Percentiles rank a stretch among this genome's conserved stretches.
These are phyloP conservation scores for Bursaphelenchus mucronatus DNA, from an alignment of 1,140 invertebrate genomes.

Conservation along the genomic window DNA sequence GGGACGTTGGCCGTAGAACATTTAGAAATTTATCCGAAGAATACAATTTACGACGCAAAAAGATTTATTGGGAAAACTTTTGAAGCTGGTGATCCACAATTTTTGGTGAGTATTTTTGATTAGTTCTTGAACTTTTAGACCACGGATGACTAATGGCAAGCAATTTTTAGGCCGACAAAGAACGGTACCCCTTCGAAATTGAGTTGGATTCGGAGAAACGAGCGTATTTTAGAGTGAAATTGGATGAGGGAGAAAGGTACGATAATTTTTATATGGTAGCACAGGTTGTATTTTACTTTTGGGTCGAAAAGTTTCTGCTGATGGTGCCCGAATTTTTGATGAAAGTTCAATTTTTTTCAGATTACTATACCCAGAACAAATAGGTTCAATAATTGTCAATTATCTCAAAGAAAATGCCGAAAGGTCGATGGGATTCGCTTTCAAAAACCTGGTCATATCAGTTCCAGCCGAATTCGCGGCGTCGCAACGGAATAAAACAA, in stretches of 20 bases:
- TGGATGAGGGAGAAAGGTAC: conserved; percentile 23
- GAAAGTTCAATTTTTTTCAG: conserved; percentile 27
- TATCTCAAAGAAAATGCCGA: conserved; percentile 51
- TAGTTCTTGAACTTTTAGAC: conserved; percentile 4
- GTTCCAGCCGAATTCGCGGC: conserved; percentile 60
- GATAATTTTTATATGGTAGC: background rate
- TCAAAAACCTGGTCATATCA: conserved; percentile 55
- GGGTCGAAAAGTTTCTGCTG: no score
- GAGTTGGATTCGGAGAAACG: conserved; percentile 48
- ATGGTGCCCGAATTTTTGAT: background rate
- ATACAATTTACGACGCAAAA: conserved; percentile 66
- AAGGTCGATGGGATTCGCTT: conserved; percentile 22
- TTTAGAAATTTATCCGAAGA: conserved; percentile 63
- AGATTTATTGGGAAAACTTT: conserved; percentile 65
- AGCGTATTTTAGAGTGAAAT: conserved; percentile 54
- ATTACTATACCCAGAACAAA: conserved; percentile 50
- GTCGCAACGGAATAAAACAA: conserved; percentile 50
- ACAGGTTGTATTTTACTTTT: no score
- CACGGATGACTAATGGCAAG: background rate
- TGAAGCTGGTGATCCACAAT: conserved; percentile 57
- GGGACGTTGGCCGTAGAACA: conserved; percentile 64
- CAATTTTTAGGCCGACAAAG: conserved; percentile 48
- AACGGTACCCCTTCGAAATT: conserved; percentile 56
- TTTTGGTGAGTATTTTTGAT: conserved; percentile 43
- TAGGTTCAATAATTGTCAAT: conserved; percentile 54